These are phyloP conservation scores for Drosophila micromelanica DNA, from an alignment of 1,140 invertebrate species.

Conservation along the genomic window DNA sequence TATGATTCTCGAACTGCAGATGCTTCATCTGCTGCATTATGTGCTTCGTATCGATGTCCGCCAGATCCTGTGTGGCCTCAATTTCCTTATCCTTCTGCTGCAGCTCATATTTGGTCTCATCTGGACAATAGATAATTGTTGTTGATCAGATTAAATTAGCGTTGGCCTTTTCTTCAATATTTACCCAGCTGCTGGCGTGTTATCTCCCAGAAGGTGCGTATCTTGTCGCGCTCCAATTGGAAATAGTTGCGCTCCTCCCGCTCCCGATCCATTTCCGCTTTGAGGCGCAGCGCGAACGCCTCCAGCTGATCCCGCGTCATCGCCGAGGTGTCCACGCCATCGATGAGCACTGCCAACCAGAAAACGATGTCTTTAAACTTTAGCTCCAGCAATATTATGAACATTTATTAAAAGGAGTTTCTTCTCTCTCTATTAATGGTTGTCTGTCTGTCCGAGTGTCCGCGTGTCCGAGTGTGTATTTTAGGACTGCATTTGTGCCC, in stretches of 20 bases:
- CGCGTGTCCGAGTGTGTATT: conserved; percentile 26
- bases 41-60: conserved; percentile 93
- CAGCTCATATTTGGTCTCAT: conserved; percentile 69
- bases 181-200: conserved; percentile 74
- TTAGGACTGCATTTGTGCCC: conserved; percentile 32
- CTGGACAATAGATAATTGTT: conserved; percentile 16
- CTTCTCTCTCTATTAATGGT: neutral
- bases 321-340: conserved; percentile 95
- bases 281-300: conserved; percentile 93
- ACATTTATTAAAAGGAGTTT: conserved; percentile 74
- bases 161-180: too few relatives aligned
- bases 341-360: conserved; percentile 88
- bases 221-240: conserved; percentile 96
- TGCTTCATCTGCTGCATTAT: conserved; percentile 97
- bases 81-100: conserved; percentile 94
- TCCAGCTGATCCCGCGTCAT: conserved; percentile 97
- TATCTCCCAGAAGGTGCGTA: conserved; percentile 97
- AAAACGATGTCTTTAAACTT: conserved; percentile 38
- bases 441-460: conserved; percentile 21
- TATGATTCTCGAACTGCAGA: conserved; percentile 95
- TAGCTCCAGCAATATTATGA: conserved; percentile 33
- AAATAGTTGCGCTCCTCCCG: conserved; percentile 98
- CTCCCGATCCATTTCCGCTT: conserved; percentile 96
- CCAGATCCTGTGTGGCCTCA: conserved; percentile 93
- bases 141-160: too few relatives aligned